Evolutionary conservation across 1,140 invertebrate genomes (phyloP).

Genomic region (Probaryconus sp.): DNA sequence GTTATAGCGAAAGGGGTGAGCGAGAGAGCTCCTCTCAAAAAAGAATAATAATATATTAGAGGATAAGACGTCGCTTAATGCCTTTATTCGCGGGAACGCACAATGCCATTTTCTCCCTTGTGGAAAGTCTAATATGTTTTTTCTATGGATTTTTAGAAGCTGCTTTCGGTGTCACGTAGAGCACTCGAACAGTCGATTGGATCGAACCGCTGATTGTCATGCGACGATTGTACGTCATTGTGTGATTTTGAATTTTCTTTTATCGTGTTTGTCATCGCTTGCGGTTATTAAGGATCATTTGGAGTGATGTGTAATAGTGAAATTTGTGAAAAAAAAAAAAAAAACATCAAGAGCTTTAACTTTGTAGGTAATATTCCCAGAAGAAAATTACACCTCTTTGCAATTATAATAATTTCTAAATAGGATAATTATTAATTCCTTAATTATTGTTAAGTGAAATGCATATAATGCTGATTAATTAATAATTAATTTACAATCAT

Average conservation of each 20-base stretch:
- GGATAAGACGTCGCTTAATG: slow-evolving; percentile 76
- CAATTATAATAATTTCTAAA: no score
- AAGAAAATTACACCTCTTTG: no score
- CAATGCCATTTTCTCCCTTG: slow-evolving; percentile 69
- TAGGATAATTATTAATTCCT: no score
- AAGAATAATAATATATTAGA: slow-evolving; percentile 77
- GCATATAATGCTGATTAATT: no score
- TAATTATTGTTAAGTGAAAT: no score
- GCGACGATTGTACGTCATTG: slow-evolving; percentile 9
- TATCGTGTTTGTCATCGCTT: slow-evolving; percentile 47
- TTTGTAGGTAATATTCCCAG: no score
- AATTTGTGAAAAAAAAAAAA: no score
- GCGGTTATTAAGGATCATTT: slow-evolving; percentile 9
- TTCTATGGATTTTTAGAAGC: slow-evolving; percentile 42
- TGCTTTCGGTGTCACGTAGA: slow-evolving; percentile 37
- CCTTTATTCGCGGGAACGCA: slow-evolving; percentile 65
- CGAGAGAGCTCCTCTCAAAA: slow-evolving; percentile 62
- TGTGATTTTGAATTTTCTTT: slow-evolving; percentile 11
- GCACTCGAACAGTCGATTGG: slow-evolving; percentile 45
- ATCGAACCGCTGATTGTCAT: slow-evolving; percentile 33
- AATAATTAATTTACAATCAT: no score
- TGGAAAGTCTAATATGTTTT: slow-evolving; percentile 64
- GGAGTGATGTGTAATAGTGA: no score
- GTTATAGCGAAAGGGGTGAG: slow-evolving; percentile 60
- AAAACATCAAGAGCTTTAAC: no score